phyloP scores from a whole-genome alignment of 2,888 invertebrate genomes.

The Ochropacha duplaris region DNA sequence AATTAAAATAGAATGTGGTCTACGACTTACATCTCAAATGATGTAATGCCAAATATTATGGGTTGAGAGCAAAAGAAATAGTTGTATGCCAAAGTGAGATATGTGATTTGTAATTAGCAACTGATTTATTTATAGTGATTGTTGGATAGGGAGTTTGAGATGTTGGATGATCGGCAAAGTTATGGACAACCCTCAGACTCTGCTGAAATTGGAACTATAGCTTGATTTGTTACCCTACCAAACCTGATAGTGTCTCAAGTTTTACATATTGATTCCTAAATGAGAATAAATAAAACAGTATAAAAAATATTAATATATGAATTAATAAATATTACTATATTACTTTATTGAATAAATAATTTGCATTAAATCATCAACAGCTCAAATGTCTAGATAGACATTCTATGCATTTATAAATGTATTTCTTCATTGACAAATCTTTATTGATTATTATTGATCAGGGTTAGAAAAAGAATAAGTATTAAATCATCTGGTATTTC shows the following conservation, averaged over 20 bases:
- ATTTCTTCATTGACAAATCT: too few relatives aligned
- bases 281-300: too few relatives aligned
- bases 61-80: neutral
- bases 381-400: too few relatives aligned
- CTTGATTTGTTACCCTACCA: neutral
- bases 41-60: neutral
- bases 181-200: too few relatives aligned
- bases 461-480: neutral
- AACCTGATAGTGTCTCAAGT: neutral
- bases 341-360: too few relatives aligned
- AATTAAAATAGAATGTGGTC: neutral
- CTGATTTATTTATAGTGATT: neutral
- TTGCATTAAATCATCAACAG: too few relatives aligned
- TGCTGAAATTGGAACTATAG: too few relatives aligned
- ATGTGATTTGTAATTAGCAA: neutral
- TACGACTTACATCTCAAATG: neutral
- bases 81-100: neutral
- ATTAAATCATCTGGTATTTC: neutral
- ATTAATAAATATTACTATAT: too few relatives aligned
- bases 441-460: neutral
- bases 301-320: too few relatives aligned
- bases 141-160: neutral
- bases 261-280: neutral
- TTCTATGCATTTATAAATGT: too few relatives aligned
- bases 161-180: neutral